A percentile compares a stretch with the other conserved stretches of the same genome.
Conservation (phyloP, 2,888 invertebrate species). For the Amphipyra berbera region DNA sequence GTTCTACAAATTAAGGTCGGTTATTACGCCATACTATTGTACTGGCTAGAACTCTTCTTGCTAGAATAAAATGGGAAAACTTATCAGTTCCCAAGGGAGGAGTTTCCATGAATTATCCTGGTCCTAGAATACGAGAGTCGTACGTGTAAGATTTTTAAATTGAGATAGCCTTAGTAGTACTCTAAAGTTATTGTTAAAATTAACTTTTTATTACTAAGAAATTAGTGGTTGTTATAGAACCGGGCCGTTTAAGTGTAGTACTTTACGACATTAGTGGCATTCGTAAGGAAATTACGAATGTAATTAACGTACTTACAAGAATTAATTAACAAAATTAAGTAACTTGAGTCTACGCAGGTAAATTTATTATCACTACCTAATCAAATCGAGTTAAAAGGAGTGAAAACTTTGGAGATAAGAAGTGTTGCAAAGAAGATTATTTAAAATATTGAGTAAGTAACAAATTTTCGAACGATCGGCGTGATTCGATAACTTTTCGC, state of each 20-base stretch:
- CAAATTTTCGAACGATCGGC: constrained; percentile 87
- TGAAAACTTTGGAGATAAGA: constrained; percentile 79
- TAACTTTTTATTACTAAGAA: constrained; percentile 15
- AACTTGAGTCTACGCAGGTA: constrained; percentile 43
- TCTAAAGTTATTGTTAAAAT: constrained; percentile 4
- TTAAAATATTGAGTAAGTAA: constrained; percentile 86
- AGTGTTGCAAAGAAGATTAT: constrained; percentile 77
- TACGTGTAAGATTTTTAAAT: constrained; percentile 24
- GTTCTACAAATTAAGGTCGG: constrained; percentile 68
- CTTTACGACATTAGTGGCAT: constrained; percentile 20
- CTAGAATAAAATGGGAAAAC: constrained; percentile 30
- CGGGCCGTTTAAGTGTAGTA: constrained; percentile 9
- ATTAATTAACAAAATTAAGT: constrained; percentile 53
- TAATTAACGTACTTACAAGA: constrained; percentile 34
- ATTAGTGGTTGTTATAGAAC: constrained; percentile 1
- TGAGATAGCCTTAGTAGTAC: background rate
- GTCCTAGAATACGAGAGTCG: constrained; percentile 14
- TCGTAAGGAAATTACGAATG: constrained; percentile 29
- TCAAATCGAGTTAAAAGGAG: constrained; percentile 61
- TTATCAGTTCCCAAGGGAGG: constrained; percentile 13
- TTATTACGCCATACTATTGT: constrained; percentile 44
- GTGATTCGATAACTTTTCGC: constrained; percentile 85
- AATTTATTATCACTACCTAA: constrained; percentile 59
- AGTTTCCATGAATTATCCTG: constrained; percentile 17
- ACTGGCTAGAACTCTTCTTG: constrained; percentile 12